These are phyloP conservation scores for Gymnosoma rotundatum DNA, from an alignment of 2,888 invertebrate species.

Conservation along the genomic window DNA sequence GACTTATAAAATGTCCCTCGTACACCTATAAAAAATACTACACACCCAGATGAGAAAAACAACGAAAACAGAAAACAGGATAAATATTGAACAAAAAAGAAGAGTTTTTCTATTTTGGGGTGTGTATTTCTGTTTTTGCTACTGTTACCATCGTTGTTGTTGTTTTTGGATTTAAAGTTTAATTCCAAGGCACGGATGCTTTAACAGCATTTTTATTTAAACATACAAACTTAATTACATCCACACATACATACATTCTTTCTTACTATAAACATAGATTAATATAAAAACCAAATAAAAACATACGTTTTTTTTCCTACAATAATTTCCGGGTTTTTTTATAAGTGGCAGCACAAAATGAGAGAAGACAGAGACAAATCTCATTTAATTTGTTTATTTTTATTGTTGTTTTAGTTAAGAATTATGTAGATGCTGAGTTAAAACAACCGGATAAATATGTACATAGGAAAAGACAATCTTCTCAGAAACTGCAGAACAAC, in stretches of 20 bases:
- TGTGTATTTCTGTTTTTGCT: slow-evolving; percentile 24
- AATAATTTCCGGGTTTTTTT: slow-evolving; percentile 65
- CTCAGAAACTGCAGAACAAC: not conserved
- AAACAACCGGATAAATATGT: slow-evolving; percentile 19
- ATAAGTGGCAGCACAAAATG: slow-evolving; percentile 19
- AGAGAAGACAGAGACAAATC: slow-evolving; percentile 44
- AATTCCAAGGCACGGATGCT: slow-evolving; percentile 26
- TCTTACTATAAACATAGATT: slow-evolving; percentile 5
- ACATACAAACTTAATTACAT: not conserved
- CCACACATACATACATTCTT: not conserved
- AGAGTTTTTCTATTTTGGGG: slow-evolving; percentile 31
- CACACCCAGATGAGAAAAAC: slow-evolving; percentile 36
- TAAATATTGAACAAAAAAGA: slow-evolving; percentile 27
- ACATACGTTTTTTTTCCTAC: slow-evolving; percentile 2
- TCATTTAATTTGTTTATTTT: slow-evolving; percentile 13
- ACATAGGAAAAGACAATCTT: not conserved
- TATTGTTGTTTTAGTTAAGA: slow-evolving; percentile 41
- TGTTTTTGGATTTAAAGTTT: slow-evolving; percentile 21
- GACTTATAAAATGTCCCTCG: no score
- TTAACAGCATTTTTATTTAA: not conserved
- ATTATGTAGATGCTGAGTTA: slow-evolving; percentile 16
- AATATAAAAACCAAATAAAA: no score
- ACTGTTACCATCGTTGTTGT: not conserved
- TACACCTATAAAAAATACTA: not conserved
- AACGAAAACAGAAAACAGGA: slow-evolving; percentile 41